Conservation (phyloP, 1,140 invertebrate species). For the Berghia stephanieae region DNA sequence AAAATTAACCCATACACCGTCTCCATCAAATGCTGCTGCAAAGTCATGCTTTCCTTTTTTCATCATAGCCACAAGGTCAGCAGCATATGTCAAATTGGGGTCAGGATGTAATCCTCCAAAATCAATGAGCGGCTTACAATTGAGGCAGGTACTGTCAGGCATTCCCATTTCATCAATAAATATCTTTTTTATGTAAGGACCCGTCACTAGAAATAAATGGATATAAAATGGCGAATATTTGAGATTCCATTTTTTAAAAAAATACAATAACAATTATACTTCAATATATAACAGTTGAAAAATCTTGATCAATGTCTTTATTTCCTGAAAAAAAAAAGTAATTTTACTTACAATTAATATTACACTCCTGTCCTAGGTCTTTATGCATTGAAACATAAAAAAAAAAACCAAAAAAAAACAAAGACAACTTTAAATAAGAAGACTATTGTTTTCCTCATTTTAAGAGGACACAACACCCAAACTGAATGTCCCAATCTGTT, state of each 20-base stretch:
- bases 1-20: slow-evolving; percentile 89
- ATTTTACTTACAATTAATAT: neutral
- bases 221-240: neutral
- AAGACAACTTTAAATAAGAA: no score
- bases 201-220: slow-evolving; percentile 80
- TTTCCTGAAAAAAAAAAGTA: neutral
- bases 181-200: slow-evolving; percentile 91
- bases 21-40: slow-evolving; percentile 98
- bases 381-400: no score
- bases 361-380: no score
- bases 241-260: no score
- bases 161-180: slow-evolving; percentile 85
- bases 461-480: no score
- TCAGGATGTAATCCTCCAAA: slow-evolving; percentile 98
- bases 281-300: neutral
- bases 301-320: neutral
- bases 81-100: slow-evolving; percentile 97
- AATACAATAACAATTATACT: neutral
- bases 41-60: slow-evolving; percentile 87
- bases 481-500: no score
- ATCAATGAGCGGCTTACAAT: slow-evolving; percentile 85
- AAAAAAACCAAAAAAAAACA: no score
- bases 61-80: slow-evolving; percentile 83
- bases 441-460: no score
- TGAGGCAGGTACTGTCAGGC: slow-evolving; percentile 73